Percentiles rank a stretch among this genome's conserved stretches.
Evolutionary conservation across 2,113 vertebrate genomes (phyloP).

Genomic region (Ciconia boyciana): DNA sequence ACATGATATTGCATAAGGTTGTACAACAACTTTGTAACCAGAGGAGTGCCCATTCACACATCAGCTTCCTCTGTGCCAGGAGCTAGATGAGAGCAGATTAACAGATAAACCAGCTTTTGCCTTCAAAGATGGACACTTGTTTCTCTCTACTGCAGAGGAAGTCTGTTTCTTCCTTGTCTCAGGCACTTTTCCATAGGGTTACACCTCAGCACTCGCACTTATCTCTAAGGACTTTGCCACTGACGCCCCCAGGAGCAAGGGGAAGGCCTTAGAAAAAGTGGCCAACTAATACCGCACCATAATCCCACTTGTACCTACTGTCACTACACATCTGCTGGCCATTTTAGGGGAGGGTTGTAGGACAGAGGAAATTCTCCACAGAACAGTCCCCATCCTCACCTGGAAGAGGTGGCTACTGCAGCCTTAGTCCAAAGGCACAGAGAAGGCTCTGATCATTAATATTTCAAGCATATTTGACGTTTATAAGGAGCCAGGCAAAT

Average conservation of each 20-base stretch:
- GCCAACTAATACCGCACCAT: accelerated
- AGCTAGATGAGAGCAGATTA: not conserved
- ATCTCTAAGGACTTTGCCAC: not conserved
- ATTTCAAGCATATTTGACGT: not conserved
- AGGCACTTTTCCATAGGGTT: not conserved
- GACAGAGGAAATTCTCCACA: not conserved
- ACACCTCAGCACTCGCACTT: not conserved
- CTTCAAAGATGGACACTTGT: not conserved
- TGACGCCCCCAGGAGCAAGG: accelerated
- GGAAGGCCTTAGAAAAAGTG: not conserved
- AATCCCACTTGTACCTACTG: not conserved
- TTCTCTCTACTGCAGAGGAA: not conserved
- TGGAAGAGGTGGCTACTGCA: not conserved
- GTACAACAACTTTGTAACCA: not conserved
- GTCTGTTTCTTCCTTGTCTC: not conserved
- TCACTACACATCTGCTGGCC: not conserved
- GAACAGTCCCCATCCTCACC: not conserved
- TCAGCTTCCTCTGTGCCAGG: not conserved
- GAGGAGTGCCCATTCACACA: not conserved
- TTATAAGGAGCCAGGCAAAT: not conserved
- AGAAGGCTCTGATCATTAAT: not conserved
- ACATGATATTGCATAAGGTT: not conserved
- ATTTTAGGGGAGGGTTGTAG: not conserved
- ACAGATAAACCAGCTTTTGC: not conserved
- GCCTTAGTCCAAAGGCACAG: not conserved